Percentiles rank a stretch among this genome's conserved stretches.
phyloP scores from a whole-genome alignment of 2,797 vertebrate species.

The Schizothorax lantsangensis region DNA sequence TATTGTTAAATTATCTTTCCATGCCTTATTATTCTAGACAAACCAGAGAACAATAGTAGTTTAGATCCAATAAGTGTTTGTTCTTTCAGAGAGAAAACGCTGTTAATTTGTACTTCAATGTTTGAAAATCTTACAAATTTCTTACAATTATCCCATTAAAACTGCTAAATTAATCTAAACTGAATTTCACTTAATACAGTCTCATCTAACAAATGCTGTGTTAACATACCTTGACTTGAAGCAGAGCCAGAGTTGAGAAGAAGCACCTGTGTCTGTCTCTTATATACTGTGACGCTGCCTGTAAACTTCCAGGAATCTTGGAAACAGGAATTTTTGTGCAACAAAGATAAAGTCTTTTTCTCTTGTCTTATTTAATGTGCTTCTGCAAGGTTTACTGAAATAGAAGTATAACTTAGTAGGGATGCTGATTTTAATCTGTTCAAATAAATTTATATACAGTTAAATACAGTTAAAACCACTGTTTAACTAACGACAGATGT shows the following conservation, averaged over 20 bases:
- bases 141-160: not conserved
- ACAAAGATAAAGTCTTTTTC: not conserved
- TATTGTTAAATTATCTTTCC: not conserved
- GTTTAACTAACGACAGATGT: too few species aligned
- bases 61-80: not conserved
- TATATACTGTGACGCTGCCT: constrained; percentile 2
- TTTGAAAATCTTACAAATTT: not conserved
- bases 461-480: too few species aligned
- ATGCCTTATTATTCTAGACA: not conserved
- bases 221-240: not conserved
- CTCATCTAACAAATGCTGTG: not conserved
- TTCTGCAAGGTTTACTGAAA: not conserved
- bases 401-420: not conserved
- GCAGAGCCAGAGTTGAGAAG: not conserved
- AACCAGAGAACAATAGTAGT: not conserved
- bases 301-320: not conserved
- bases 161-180: not conserved
- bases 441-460: too few species aligned
- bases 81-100: not conserved
- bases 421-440: too few species aligned
- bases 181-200: not conserved
- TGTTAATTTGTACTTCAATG: not conserved
- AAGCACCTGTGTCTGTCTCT: not conserved
- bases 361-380: not conserved
- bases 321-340: too few species aligned